Evolutionary conservation across 2,797 vertebrate genomes (phyloP).

Genomic region (Aphelocoma californica): DNA sequence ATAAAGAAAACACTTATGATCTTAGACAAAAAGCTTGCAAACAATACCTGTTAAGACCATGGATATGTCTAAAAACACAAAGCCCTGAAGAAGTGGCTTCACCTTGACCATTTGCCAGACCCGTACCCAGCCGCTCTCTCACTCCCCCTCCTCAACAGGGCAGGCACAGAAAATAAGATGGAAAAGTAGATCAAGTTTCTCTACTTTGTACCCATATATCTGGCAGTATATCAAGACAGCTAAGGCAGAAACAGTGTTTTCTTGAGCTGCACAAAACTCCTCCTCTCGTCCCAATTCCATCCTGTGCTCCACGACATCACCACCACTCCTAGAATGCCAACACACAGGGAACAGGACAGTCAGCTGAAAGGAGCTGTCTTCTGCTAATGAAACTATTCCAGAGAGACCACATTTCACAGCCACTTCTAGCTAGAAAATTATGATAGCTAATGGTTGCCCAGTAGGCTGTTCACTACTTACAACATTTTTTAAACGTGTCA

Average conservation of each 20-base stretch:
- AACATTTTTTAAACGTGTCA: background rate
- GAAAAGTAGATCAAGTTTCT: background rate
- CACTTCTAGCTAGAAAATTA: background rate
- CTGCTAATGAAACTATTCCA: background rate
- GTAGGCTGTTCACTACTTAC: background rate
- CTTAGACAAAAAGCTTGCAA: background rate
- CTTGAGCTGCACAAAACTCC: background rate
- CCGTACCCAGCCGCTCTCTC: rapidly evolving
- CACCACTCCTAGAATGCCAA: background rate
- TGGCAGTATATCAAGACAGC: background rate
- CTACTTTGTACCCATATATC: background rate
- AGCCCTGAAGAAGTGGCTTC: background rate
- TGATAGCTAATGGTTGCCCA: background rate
- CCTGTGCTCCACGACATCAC: background rate
- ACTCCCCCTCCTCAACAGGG: background rate
- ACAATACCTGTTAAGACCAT: background rate
- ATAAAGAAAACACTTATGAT: background rate
- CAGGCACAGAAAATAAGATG: background rate
- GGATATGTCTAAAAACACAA: background rate
- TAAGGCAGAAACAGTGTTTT: background rate
- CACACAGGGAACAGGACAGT: background rate
- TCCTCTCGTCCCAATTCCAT: background rate
- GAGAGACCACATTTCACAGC: background rate
- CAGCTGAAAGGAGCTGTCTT: background rate
- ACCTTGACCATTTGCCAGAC: background rate